Evolutionary conservation across 2,797 vertebrate genomes (phyloP), one percentile per base, ranked within the genome.

Genomic region (Xiphorhynchus erythropygius): DNA sequence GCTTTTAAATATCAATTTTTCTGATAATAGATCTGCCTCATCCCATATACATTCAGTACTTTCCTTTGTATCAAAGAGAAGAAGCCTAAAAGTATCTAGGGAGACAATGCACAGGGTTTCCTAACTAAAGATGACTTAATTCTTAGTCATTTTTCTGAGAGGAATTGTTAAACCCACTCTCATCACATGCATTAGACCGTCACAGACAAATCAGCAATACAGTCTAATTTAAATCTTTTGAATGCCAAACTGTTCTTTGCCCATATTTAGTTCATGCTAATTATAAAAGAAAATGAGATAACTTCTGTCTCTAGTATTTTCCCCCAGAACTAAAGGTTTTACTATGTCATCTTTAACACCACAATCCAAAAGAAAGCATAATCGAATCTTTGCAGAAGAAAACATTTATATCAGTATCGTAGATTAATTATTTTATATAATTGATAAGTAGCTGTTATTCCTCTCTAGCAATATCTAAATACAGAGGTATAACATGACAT

Each of bases 41-140:
- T 75, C 14, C 30, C n/a, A 39, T 78, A 76, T 52, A 56, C 17
- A 37, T 73, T 83, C 73, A 59, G 41, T 59, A 35, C 37, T 84
- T 84, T 21, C 55, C 32, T 65, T 93, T 88, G 16, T 69, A 79
- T 63, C 18, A 56, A 71, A 65, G 18, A 82, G 16, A 32, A 81
- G 35, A 81, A 93, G 22, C 18, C 70, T 94, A 82, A 92, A 93
- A 93, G 93, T 91, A 93, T 9, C 39, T 39, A 25, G 25, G 17
- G 18, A 93, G 18, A 88, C 25, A 84, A 84, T 49, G 44, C 11
- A 49, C 21, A 89, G 79, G 30, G 49, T 76, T 90, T 93, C 56
- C 90, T 86, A 64, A 47, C 33, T 49, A 28, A 65, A 90, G 65
- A 23, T 91, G 23, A 78, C 23, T 87, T 87, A 83, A 77, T 83